Conservation (phyloP, 2,797 vertebrate genomes). For the Cygnus olor region DNA sequence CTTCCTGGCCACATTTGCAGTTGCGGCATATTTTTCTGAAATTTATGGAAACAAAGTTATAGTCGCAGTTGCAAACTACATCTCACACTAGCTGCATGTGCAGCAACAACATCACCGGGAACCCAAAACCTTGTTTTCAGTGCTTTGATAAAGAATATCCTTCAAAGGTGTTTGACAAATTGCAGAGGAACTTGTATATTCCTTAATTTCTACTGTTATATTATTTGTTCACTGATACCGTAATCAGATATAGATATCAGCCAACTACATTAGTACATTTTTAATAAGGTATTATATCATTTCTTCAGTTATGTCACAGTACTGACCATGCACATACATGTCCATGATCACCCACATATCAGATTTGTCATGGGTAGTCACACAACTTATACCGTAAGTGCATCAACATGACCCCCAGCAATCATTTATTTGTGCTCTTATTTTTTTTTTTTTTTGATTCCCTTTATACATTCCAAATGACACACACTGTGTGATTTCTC, state of each 20-base stretch:
- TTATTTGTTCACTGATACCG: not conserved
- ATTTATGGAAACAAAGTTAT: conserved; percentile 3
- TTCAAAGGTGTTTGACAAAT: too few species aligned
- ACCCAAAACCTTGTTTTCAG: not conserved
- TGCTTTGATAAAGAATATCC: not conserved
- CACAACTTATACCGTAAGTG: not conserved
- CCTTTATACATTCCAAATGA: not conserved
- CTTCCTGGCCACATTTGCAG: conserved; percentile 94
- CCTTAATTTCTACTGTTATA: not conserved
- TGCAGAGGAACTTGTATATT: too few species aligned
- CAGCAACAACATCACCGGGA: not conserved
- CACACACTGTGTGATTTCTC: not conserved
- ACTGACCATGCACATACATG: not conserved
- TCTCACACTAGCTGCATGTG: not conserved
- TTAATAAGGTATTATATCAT: not conserved
- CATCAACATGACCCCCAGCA: not conserved
- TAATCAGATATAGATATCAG: not conserved
- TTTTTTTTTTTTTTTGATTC: not conserved
- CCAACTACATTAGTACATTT: not conserved
- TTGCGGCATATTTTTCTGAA: conserved; percentile 96
- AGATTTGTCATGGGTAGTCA: not conserved
- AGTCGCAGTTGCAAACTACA: not conserved
- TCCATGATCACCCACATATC: not conserved
- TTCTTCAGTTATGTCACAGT: not conserved
- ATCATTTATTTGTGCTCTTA: not conserved